Conservation (phyloP, 2,888 invertebrate genomes). For the Dinocampus coccinellae region DNA sequence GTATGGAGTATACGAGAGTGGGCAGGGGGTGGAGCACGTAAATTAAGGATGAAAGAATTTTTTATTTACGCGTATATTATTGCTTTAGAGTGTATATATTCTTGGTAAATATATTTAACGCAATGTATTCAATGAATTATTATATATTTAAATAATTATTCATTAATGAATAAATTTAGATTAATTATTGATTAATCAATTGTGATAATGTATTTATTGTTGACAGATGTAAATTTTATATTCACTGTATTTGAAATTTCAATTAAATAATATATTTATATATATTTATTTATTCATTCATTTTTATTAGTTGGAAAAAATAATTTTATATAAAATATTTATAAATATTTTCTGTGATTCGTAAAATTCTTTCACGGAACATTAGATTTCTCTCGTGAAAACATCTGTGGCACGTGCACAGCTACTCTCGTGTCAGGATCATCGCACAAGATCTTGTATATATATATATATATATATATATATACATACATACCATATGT, state of each 20-base stretch:
- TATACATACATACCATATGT: not conserved
- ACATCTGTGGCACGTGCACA: constrained; percentile 34
- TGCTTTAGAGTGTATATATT: constrained; percentile 1
- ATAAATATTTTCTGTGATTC: not conserved
- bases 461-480: not conserved
- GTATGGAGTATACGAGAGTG: constrained; percentile 24
- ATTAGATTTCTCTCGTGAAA: constrained; percentile 26
- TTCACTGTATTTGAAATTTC: no score
- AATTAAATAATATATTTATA: not conserved
- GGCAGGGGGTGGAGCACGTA: constrained; percentile 29
- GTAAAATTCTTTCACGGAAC: not conserved
- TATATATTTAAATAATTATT: no score
- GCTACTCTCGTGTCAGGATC: constrained; percentile 24
- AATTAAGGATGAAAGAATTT: constrained; percentile 20
- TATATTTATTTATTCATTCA: not conserved
- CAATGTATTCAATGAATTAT: not conserved
- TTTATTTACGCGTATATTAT: not conserved
- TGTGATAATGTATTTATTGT: no score
- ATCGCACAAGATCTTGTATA: constrained; percentile 34
- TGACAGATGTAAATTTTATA: no score
- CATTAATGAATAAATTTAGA: no score
- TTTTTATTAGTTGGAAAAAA: no score
- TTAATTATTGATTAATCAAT: no score
- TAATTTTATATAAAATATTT: no score
- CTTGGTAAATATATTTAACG: no score